Percentiles rank a stretch among this genome's conserved stretches.
Conservation (phyloP, 2,888 invertebrate species). For the Melolontha melolontha region DNA sequence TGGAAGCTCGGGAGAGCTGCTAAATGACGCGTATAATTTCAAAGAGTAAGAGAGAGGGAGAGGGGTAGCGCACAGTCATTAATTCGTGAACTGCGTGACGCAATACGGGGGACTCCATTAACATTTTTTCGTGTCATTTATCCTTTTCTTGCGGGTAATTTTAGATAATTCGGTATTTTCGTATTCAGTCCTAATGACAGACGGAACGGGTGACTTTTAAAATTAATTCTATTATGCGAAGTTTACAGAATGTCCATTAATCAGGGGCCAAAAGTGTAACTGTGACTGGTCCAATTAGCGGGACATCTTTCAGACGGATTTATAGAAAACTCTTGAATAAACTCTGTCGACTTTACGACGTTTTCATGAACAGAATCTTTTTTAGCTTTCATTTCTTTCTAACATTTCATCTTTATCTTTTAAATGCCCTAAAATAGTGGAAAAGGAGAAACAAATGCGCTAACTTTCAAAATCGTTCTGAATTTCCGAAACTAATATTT, state of each 20-base stretch:
- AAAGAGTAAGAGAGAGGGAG: constrained; percentile 3
- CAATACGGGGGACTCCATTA: constrained; percentile 58
- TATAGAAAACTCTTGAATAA: constrained; percentile 28
- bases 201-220: constrained; percentile 31
- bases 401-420: no score
- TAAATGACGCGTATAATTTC: constrained; percentile 54
- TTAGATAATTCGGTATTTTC: constrained; percentile 40
- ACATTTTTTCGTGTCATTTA: constrained; percentile 62
- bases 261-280: constrained; percentile 31
- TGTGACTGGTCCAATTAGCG: constrained; percentile 33
- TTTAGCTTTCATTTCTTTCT: not conserved
- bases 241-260: constrained; percentile 34
- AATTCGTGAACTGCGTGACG: constrained; percentile 56
- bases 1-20: constrained; percentile 45
- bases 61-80: constrained; percentile 48
- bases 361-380: constrained; percentile 9
- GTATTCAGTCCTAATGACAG: constrained; percentile 28
- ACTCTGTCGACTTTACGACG: not conserved
- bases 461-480: no score
- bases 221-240: constrained; percentile 38
- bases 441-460: no score
- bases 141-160: constrained; percentile 51
- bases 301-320: constrained; percentile 26
- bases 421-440: no score
- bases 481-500: no score